phyloP scores from a whole-genome alignment of 2,888 invertebrate species.

The Dicyrtomina minuta region DNA sequence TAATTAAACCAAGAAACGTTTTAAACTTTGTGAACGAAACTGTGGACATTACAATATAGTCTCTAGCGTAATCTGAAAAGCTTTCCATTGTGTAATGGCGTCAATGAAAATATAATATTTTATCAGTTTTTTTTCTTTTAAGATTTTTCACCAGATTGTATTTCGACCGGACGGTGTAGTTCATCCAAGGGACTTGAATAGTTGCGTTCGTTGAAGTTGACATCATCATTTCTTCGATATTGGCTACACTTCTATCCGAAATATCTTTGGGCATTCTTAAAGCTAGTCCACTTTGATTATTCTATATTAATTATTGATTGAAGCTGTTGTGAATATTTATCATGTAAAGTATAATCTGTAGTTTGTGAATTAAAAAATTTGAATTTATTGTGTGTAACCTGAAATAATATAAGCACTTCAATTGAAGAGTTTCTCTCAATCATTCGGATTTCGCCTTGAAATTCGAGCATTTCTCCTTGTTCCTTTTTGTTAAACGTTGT shows the following conservation, averaged over 20 bases:
- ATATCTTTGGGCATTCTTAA: constrained; percentile 21
- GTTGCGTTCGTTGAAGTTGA: not conserved
- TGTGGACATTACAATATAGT: no score
- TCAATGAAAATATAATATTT: no score
- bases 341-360: not conserved
- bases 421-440: not conserved
- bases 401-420: constrained; percentile 8
- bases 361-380: not conserved
- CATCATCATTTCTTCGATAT: constrained; percentile 14
- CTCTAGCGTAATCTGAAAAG: no score
- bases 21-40: no score
- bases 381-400: not conserved
- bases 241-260: constrained; percentile 8
- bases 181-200: constrained; percentile 3
- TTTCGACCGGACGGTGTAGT: constrained; percentile 17
- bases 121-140: no score
- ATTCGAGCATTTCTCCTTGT: constrained; percentile 4
- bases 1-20: no score
- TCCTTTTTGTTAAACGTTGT: constrained; percentile 8
- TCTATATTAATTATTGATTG: not conserved
- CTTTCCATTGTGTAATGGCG: no score
- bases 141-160: constrained; percentile 25
- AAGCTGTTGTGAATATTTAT: not conserved
- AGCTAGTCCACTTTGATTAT: constrained; percentile 19
- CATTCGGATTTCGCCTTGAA: constrained; percentile 7